A percentile compares a stretch with the other conserved stretches of the same genome.
phyloP scores from a whole-genome alignment of 2,888 invertebrate species.

The Euplagia quadripunctaria region DNA sequence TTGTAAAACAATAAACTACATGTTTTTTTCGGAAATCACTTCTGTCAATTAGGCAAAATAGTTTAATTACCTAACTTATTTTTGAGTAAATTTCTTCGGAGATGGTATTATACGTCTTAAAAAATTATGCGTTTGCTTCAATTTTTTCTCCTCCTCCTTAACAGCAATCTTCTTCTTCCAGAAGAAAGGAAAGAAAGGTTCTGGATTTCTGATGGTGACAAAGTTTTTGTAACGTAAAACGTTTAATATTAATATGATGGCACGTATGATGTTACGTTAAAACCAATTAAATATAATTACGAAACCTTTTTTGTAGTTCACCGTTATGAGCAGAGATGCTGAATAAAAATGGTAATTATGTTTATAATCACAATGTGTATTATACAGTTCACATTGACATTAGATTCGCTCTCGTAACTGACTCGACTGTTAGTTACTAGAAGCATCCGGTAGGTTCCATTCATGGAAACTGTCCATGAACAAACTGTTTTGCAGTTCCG shows the following conservation, averaged over 20 bases:
- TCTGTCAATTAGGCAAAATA: neutral
- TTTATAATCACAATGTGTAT: constrained; percentile 50
- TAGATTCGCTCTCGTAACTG: constrained; percentile 60
- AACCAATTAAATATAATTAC: constrained; percentile 29
- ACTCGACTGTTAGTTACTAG: constrained; percentile 65
- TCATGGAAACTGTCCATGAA: constrained; percentile 55
- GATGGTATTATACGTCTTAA: too few relatives aligned
- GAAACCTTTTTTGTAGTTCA: constrained; percentile 37
- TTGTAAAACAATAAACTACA: neutral
- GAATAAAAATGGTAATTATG: constrained; percentile 53
- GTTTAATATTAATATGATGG: neutral
- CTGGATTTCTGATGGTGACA: neutral
- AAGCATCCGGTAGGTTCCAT: constrained; percentile 63
- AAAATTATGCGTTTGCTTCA: neutral
- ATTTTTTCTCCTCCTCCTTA: neutral
- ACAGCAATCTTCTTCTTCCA: neutral
- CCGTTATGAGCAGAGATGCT: constrained; percentile 44
- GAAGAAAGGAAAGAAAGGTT: neutral
- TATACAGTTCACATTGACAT: constrained; percentile 66
- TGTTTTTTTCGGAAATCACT: neutral
- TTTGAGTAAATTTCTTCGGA: too few relatives aligned
- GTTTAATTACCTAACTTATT: neutral
- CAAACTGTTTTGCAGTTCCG: constrained; percentile 58
- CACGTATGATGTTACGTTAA: neutral
- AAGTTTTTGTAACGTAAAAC: neutral